Percentiles rank a stretch among this genome's conserved stretches.
These are phyloP conservation scores for Heliopora coerulea DNA, from an alignment of 92 coral and sea anemone species.

Conservation along the genomic window DNA sequence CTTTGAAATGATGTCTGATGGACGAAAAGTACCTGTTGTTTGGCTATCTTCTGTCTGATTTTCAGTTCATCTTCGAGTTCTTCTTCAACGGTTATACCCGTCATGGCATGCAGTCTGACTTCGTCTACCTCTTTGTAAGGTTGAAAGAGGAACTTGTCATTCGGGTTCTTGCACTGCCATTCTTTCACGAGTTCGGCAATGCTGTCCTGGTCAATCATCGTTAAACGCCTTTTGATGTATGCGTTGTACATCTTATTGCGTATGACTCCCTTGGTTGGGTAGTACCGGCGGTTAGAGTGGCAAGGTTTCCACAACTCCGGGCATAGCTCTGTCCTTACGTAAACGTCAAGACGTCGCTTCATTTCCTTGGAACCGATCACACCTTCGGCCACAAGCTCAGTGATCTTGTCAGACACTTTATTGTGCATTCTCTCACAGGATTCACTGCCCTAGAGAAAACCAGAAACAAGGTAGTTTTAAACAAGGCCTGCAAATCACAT, in stretches of 20 bases:
- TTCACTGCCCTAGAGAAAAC: neutral
- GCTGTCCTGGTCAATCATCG: conserved; percentile 18
- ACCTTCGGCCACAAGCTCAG: conserved; percentile 27
- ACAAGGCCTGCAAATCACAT: no score
- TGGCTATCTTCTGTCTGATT: conserved; percentile 29
- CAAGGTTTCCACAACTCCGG: conserved; percentile 45
- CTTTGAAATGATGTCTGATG: conserved; percentile 38
- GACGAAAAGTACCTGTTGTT: conserved; percentile 33
- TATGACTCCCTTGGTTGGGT: conserved; percentile 38
- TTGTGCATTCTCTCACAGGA: conserved; percentile 33
- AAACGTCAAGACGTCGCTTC: conserved; percentile 37
- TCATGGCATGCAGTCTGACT: conserved; percentile 16
- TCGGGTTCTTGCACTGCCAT: conserved; percentile 22
- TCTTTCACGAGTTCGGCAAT: conserved; percentile 17
- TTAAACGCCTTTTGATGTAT: conserved; percentile 25
- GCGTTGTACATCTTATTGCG: conserved; percentile 40
- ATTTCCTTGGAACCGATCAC: conserved; percentile 15
- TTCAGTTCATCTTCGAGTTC: conserved; percentile 36
- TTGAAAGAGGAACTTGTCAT: conserved; percentile 14
- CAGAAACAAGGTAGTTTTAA: no score
- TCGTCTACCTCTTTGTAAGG: conserved; percentile 17
- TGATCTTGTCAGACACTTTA: conserved; percentile 29
- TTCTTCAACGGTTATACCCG: conserved; percentile 38
- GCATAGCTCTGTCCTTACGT: conserved; percentile 27
- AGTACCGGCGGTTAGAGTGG: conserved; percentile 34